Base-by-base conservation (phyloP, 2,113 vertebrate species). In the Brachirus orientalis region DNA sequence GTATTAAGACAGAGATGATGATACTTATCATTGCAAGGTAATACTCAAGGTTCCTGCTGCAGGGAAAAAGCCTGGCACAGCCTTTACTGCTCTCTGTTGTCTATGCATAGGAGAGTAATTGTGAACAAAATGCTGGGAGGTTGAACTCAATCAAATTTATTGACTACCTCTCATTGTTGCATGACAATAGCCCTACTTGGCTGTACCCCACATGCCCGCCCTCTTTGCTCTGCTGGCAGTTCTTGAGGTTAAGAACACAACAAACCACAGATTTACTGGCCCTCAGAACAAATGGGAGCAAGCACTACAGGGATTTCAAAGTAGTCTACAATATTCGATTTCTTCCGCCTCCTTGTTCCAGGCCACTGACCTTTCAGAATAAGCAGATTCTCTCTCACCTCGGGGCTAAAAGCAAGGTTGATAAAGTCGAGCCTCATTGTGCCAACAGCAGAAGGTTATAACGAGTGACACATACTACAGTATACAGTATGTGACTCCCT, bases 111-210 rank as follows among this genome's bases (percentile, higher is more conserved):
- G 46, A 59, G 72, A 77, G 58, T 80, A 83, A 83, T 80, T 55
- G 86, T 79, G 72, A 79, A 69, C 78, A 60, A 77, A 80, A 76
- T 74, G 68, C 79, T 79, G 72, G 33, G 64, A 13, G 83, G 71
- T 64, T 74, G 72, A 76, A 83, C 77, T 87, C 81, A 63, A 85
- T 89, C 84, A 87, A 75, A 89, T 87, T 66, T 85, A 84, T 83
- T 64, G 84, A 87, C 74, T 82, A 20, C 58, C 69, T 69, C 63
- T 55, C 1, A 20, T 65, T 60, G 64, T 70, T 75, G 75, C 71
- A 76, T 85, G 80, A 87, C 82, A 88, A 89, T 74, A 83, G 76
- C 65, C 41, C 66, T 7, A 40, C 63, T 69, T 45, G n/a, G 60
- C 58, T 22, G 20, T 10, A 10, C 9, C 60, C 36, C 40, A 43